Conservation (phyloP, 2,888 invertebrate species). For the Helicoverpa assulta region DNA sequence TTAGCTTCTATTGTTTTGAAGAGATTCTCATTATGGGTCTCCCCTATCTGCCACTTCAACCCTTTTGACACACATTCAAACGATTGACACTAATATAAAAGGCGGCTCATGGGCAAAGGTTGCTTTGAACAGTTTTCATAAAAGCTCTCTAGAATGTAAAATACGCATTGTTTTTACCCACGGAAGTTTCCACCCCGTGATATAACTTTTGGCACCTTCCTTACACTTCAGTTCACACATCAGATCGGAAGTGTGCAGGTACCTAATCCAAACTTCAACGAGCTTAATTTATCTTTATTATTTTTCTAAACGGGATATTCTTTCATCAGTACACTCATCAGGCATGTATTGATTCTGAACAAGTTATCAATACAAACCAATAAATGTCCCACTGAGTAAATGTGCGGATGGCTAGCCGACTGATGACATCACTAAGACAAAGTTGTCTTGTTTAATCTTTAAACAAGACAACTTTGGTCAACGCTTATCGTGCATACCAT, state of each 20-base stretch:
- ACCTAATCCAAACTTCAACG: too few species aligned
- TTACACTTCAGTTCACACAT: not conserved
- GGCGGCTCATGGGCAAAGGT: slow-evolving; percentile 11
- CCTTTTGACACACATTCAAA: slow-evolving; percentile 9
- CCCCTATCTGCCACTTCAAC: slow-evolving; percentile 20
- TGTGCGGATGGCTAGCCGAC: slow-evolving; percentile 28
- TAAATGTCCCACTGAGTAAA: slow-evolving; percentile 35
- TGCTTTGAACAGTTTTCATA: slow-evolving; percentile 9
- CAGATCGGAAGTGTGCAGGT: too few species aligned
- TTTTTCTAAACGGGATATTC: not conserved
- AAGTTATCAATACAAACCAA: slow-evolving; percentile 24
- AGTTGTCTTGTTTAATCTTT: slow-evolving; percentile 54
- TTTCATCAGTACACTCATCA: not conserved
- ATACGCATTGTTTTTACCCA: not conserved
- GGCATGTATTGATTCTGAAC: not conserved
- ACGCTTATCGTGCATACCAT: slow-evolving; percentile 52
- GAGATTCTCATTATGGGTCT: slow-evolving; percentile 5
- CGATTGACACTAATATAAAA: slow-evolving; percentile 13
- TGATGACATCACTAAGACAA: slow-evolving; percentile 54
- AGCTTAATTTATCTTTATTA: too few species aligned
- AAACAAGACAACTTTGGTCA: too few species aligned
- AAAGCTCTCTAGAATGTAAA: slow-evolving; percentile 16
- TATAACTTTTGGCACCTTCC: slow-evolving; percentile 2
- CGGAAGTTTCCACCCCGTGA: not conserved
- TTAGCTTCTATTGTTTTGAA: slow-evolving; percentile 24